phyloP scores from a whole-genome alignment of 2,888 invertebrate species.

The Dolomedes plantarius region DNA sequence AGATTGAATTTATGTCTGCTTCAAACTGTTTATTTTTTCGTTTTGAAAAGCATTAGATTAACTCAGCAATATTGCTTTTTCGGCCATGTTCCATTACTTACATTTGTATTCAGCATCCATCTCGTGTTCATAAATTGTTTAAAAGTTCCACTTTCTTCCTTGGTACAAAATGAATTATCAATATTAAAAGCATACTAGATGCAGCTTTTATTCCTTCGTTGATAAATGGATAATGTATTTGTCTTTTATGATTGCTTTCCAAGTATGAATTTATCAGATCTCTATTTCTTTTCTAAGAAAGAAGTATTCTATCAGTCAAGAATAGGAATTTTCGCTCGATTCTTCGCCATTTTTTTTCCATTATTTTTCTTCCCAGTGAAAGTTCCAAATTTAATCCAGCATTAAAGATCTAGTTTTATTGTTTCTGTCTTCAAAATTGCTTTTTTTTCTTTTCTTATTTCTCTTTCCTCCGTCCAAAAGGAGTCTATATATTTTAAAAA shows the following conservation, averaged over 20 bases:
- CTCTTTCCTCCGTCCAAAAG: not conserved
- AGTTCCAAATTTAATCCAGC: conserved; percentile 12
- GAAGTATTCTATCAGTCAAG: not conserved
- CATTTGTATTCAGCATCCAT: not conserved
- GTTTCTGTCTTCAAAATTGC: conserved; percentile 16
- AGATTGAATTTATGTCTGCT: no score
- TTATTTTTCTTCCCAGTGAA: conserved; percentile 8
- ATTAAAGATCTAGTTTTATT: conserved; percentile 6
- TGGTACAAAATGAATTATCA: conserved; percentile 7
- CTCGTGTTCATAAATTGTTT: no score
- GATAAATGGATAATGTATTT: conserved; percentile 3
- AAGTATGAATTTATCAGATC: not conserved
- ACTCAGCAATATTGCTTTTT: not conserved
- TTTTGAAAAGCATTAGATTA: no score
- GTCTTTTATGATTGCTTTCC: conserved; percentile 11
- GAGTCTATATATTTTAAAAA: not conserved
- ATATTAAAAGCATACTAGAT: not conserved
- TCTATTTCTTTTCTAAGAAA: not conserved
- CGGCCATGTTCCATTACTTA: not conserved
- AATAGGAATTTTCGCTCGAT: not conserved
- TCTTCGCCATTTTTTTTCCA: not conserved
- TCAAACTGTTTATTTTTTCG: no score
- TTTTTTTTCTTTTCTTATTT: no score
- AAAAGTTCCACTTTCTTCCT: no score
- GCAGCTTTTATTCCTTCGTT: not conserved